A percentile compares a stretch with the other conserved stretches of the same genome.
These are phyloP conservation scores for Ammodytes marinus DNA, from an alignment of 2,113 vertebrate species.

Conservation along the genomic window DNA sequence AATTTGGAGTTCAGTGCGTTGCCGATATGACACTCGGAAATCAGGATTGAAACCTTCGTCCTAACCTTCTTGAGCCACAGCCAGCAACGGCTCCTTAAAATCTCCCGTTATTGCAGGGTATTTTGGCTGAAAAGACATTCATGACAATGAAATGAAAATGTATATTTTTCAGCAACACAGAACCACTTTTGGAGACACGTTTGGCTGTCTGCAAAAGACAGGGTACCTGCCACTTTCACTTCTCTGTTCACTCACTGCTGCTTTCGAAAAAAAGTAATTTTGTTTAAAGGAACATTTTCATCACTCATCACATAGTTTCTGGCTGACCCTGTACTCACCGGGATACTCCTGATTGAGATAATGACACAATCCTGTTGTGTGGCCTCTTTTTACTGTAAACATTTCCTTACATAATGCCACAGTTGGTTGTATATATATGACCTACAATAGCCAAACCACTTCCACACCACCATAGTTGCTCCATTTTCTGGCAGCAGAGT, in stretches of 20 bases:
- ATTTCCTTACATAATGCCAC: background rate
- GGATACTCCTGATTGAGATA: too few species aligned
- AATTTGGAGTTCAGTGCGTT: too few species aligned
- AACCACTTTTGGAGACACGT: background rate
- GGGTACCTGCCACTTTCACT: background rate
- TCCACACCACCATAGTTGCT: background rate
- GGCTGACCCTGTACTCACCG: too few species aligned
- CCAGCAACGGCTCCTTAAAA: background rate
- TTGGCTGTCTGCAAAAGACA: background rate
- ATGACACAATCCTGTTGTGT: too few species aligned
- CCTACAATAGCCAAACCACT: background rate
- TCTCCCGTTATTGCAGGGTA: background rate
- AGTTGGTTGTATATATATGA: background rate
- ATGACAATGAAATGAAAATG: background rate
- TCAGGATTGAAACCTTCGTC: too few species aligned
- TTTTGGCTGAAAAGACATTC: background rate
- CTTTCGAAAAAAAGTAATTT: too few species aligned
- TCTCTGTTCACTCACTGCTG: too few species aligned
- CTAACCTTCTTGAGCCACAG: too few species aligned
- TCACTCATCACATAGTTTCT: background rate
- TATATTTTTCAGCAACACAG: background rate
- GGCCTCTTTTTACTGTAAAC: background rate
- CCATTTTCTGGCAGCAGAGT: background rate
- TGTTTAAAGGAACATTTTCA: background rate
- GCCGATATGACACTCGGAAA: too few species aligned